These are phyloP conservation scores for Petromus typicus DNA, from an alignment of 2,113 vertebrate species.

Conservation along the genomic window DNA sequence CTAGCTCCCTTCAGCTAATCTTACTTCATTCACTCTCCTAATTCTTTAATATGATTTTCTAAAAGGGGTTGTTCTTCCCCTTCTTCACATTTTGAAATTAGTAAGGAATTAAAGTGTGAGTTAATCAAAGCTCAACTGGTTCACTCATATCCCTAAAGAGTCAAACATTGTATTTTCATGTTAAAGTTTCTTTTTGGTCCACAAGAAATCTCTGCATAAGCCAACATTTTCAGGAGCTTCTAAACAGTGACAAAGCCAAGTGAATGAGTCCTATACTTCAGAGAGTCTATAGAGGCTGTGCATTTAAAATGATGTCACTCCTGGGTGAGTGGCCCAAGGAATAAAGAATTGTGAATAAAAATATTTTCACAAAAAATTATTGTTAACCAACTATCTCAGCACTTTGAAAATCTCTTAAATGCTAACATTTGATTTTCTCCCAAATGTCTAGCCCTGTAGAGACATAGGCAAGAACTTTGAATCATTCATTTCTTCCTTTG, in stretches of 20 bases:
- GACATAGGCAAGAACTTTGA: not conserved
- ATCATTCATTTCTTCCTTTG: slow-evolving; percentile 17
- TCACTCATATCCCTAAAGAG: slow-evolving; percentile 57
- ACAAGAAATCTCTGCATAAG: slow-evolving; percentile 38
- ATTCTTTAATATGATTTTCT: slow-evolving; percentile 38
- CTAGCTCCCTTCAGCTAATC: not conserved
- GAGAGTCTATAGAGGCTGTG: slow-evolving; percentile 32
- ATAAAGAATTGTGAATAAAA: slow-evolving; percentile 44
- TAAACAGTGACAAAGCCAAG: slow-evolving; percentile 39
- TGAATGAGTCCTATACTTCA: not conserved
- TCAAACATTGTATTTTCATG: slow-evolving; percentile 56
- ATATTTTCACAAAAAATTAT: not conserved
- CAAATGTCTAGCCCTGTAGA: not conserved
- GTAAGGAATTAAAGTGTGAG: slow-evolving; percentile 27
- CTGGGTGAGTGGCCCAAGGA: not conserved
- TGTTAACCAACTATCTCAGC: not conserved
- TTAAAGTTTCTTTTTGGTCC: not conserved
- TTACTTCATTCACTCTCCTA: not conserved
- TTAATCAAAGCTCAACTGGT: slow-evolving; percentile 34
- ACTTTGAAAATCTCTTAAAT: slow-evolving; percentile 35
- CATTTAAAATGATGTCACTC: slow-evolving; percentile 34
- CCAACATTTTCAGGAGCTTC: slow-evolving; percentile 50
- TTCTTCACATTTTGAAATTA: slow-evolving; percentile 58
- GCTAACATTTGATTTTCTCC: slow-evolving; percentile 44
- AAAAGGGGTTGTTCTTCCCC: not conserved